Evolutionary conservation across 2,888 invertebrate genomes (phyloP).

Genomic region (Tipula unca): DNA sequence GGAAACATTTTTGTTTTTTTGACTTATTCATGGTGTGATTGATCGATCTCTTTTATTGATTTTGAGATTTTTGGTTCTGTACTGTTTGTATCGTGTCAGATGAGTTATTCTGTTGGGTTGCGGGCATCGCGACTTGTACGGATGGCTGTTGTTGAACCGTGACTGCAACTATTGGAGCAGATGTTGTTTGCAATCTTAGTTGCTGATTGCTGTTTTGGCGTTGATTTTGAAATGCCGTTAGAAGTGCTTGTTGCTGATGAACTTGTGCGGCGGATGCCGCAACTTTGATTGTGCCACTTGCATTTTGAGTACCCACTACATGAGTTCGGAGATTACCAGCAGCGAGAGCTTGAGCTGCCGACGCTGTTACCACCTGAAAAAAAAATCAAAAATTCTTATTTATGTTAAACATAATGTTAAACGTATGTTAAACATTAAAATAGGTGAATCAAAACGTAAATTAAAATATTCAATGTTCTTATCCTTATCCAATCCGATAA

Average conservation of each 20-base stretch:
- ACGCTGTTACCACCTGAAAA: slow-evolving; percentile 49
- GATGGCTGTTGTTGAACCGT: slow-evolving; percentile 45
- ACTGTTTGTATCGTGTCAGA: neutral
- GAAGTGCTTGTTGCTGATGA: slow-evolving; percentile 46
- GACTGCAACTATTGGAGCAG: slow-evolving; percentile 49
- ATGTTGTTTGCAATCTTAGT: slow-evolving; percentile 49
- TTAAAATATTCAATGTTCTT: too few relatives aligned
- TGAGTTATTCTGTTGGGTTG: slow-evolving; percentile 25
- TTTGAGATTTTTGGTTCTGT: neutral
- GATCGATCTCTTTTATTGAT: neutral
- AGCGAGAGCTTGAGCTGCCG: slow-evolving; percentile 42
- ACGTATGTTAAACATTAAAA: too few relatives aligned
- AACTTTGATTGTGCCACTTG: slow-evolving; percentile 45
- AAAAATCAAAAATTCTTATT: slow-evolving; percentile 8
- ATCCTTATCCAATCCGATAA: too few relatives aligned
- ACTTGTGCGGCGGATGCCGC: slow-evolving; percentile 35
- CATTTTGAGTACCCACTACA: slow-evolving; percentile 38
- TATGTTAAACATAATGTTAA: too few relatives aligned
- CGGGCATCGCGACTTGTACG: slow-evolving; percentile 26
- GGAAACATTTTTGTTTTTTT: neutral
- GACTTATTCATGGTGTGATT: neutral
- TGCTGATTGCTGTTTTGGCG: slow-evolving; percentile 50
- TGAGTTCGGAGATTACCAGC: slow-evolving; percentile 43
- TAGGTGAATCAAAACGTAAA: too few relatives aligned
- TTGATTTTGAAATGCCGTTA: slow-evolving; percentile 48